Evolutionary conservation across 2,113 vertebrate genomes (phyloP), one percentile per base, ranked within the genome.

Genomic region (Pyxicephalus adspersus): DNA sequence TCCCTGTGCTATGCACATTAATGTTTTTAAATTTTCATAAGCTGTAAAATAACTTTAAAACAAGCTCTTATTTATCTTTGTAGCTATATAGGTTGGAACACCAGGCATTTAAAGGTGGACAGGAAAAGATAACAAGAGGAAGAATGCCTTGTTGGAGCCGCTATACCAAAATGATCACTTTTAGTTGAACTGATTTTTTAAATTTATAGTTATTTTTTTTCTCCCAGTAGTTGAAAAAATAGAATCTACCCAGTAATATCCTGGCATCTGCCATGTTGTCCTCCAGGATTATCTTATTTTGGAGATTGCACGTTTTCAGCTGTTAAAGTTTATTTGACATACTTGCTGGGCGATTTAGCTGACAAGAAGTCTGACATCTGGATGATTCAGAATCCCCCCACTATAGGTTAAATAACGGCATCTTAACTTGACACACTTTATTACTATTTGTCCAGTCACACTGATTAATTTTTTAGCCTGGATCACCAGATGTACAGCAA

Each of bases 341-440:
- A 70, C 34, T 5, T 52, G 66, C 66, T 16, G 26, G 26, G 22
- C 11, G 4, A 20, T 58, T 73, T 15, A 22, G 64, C 22, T 45
- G 38, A 64, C 73, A 45, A 73, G 28, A 73, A 64, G 51, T 52
- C 20, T 73, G 70, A 63, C 78, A 81, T 81, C 78, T 81, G 78
- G 57, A 55, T 18, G 57, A 52, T 64, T 81, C n/a, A 64, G 25
- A 72, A 80, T 54, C 64, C 67, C 67, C 19, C 19, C 9, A 25
- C 22, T 64, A 64, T 63, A 61, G 55, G 9, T 67, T 18, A 63
- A 29, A 72, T 25, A 54, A 50, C 52, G 45, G 1, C 6, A 23
- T 54, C 64, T 55, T 58, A 50, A 60, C 29, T 28, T 70, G 65
- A 68, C 66, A 71, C 54, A 58, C 31, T 79, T 67, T 52, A 31